Evolutionary conservation across 1,140 invertebrate genomes (phyloP).

Genomic region (Scaptomyza graminum): DNA sequence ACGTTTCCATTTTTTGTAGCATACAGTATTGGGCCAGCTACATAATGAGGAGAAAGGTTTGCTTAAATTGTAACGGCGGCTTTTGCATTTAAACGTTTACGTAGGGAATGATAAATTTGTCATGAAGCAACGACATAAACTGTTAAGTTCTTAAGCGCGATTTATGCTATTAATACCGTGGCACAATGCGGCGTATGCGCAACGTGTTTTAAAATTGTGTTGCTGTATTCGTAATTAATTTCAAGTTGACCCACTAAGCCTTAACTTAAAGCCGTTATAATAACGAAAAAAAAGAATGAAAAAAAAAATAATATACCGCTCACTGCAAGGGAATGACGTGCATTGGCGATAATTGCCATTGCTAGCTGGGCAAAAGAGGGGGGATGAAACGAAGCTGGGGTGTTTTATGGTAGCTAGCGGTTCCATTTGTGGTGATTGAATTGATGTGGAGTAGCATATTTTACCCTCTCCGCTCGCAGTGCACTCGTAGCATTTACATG

Average conservation of each 20-base stretch:
- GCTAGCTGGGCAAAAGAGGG: constrained; percentile 23
- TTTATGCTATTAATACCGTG: constrained; percentile 29
- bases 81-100: not conserved
- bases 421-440: constrained; percentile 18
- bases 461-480: not conserved
- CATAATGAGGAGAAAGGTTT: not conserved
- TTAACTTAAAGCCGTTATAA: constrained; percentile 63
- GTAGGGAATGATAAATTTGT: constrained; percentile 38
- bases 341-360: constrained; percentile 77
- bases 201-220: constrained; percentile 1
- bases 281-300: constrained; percentile 8
- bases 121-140: constrained; percentile 8
- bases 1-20: constrained; percentile 22
- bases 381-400: too few species aligned
- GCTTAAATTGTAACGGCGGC: constrained; percentile 3
- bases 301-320: constrained; percentile 41
- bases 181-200: constrained; percentile 26
- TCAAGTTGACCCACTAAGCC: constrained; percentile 75
- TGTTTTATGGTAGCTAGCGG: too few species aligned
- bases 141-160: constrained; percentile 40
- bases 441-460: constrained; percentile 2
- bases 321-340: constrained; percentile 57
- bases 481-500: constrained; percentile 62
- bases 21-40: constrained; percentile 10
- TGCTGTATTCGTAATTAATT: constrained; percentile 65